Base-by-base conservation (phyloP, 2,797 vertebrate species). In the Gobionotothen gibberifrons region DNA sequence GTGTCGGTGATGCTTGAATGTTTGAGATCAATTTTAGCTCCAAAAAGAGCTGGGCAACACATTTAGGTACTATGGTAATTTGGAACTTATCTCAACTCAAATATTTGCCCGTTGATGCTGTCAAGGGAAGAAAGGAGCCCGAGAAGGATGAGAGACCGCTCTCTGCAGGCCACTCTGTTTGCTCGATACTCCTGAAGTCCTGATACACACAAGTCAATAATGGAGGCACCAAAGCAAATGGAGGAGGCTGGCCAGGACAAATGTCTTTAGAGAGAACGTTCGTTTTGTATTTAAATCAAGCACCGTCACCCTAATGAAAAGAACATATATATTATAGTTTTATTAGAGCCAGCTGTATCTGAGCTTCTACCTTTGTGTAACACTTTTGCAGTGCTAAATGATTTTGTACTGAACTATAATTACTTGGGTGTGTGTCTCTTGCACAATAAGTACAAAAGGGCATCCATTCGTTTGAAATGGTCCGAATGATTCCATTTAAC, bases 61-160 rank as follows among this genome's bases (percentile, higher is more conserved):
- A 84, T 81, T 85, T 70, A 81, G 78, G 87, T 88, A 82, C 78
- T 47, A 74, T 56, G 54, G 85, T 90, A 90, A 89, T 89, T 73
- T 90, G 87, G 87, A 90, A 87, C 81, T 81, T 84, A 89, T 90
- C 85, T 89, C 75, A 86, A 82, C 74, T 89, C 86, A 92, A 93
- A 93, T 90, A 88, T 90, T 90, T 89, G 88, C 85, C 76, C 49
- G 48, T 73, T 86, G 86, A 90, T 89, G 87, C 87, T 93, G 88
- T 92, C 90, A 77, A 73, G 79, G 61, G 77, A 79, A 91, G 86
- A 85, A 87, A 90, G 88, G 74, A 84, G 74, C 32, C 46, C 9
- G 59, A 52, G 87, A 80, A 75, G 83, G 92, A 90, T 76, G 77
- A 87, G 87, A 86, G 87, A 83, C 88, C 60, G 87, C 87, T 89